These are phyloP conservation scores for Luscinia luscinia DNA, from an alignment of 2,797 vertebrate genomes.

Conservation along the genomic window DNA sequence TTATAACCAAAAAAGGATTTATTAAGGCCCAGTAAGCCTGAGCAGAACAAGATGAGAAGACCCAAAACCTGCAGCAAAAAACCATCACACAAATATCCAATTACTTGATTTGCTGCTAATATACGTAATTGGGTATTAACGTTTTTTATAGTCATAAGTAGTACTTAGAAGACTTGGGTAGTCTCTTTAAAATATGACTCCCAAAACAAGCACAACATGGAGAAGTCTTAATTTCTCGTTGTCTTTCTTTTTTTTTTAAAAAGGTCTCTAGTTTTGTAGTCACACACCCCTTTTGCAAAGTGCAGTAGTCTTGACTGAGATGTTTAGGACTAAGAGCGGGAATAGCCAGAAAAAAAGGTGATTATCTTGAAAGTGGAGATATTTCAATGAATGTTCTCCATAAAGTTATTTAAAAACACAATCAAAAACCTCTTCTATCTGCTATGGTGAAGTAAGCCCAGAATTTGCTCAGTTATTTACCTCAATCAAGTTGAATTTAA, in stretches of 20 bases:
- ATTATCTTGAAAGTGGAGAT: background rate
- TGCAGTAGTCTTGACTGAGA: background rate
- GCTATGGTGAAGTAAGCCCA: background rate
- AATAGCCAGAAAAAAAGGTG: background rate
- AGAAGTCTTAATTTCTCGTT: background rate
- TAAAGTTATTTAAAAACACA: background rate
- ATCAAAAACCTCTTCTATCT: background rate
- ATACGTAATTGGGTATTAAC: background rate
- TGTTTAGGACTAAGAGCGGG: background rate
- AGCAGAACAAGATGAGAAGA: background rate
- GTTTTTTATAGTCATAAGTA: background rate
- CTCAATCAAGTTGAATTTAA: background rate
- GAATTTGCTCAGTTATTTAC: background rate
- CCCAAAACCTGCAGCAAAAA: background rate
- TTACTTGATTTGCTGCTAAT: background rate
- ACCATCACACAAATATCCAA: background rate
- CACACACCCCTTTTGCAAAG: background rate
- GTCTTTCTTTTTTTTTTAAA: background rate
- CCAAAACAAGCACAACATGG: background rate
- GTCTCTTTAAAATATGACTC: background rate
- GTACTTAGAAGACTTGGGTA: background rate
- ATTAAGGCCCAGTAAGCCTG: background rate
- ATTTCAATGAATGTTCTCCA: background rate
- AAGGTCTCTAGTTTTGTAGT: background rate
- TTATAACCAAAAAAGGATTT: background rate